A percentile compares a stretch with the other conserved stretches of the same genome.
Conservation (phyloP, 2,888 invertebrate genomes). For the Trimorus sp. region DNA sequence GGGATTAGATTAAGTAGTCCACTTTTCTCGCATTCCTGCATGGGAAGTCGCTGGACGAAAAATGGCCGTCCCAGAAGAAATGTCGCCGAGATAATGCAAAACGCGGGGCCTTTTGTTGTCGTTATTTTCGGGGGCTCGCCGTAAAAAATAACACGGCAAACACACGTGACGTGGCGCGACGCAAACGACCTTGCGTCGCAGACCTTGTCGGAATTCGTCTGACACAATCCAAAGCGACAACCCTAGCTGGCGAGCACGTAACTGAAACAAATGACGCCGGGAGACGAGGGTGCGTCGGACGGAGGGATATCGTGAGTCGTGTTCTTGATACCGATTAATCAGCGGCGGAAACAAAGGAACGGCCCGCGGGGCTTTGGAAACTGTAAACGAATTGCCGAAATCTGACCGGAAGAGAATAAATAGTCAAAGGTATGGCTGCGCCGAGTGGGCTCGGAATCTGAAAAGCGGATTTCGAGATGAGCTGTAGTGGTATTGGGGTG, state of each 20-base stretch:
- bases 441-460: too few species aligned
- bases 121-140: neutral
- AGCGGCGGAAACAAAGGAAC: constrained; percentile 37
- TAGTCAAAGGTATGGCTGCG: too few species aligned
- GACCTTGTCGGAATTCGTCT: constrained; percentile 25
- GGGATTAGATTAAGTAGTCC: too few species aligned
- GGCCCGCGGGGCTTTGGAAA: neutral
- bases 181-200: constrained; percentile 29
- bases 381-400: too few species aligned
- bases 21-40: too few species aligned
- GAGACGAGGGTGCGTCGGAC: constrained; percentile 17
- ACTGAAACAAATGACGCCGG: constrained; percentile 48
- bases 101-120: constrained; percentile 25
- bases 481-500: neutral
- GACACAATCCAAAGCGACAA: constrained; percentile 40
- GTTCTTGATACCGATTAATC: constrained; percentile 46
- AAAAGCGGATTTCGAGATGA: neutral
- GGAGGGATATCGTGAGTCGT: constrained; percentile 25
- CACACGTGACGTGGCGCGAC: constrained; percentile 31
- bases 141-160: constrained; percentile 39
- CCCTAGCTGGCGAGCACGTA: constrained; percentile 29
- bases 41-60: too few species aligned
- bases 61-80: neutral
- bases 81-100: constrained; percentile 1
- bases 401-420: too few species aligned